Percentiles rank a stretch among this genome's conserved stretches.
Evolutionary conservation across 2,888 invertebrate genomes (phyloP).

Genomic region (Cryptus armator): DNA sequence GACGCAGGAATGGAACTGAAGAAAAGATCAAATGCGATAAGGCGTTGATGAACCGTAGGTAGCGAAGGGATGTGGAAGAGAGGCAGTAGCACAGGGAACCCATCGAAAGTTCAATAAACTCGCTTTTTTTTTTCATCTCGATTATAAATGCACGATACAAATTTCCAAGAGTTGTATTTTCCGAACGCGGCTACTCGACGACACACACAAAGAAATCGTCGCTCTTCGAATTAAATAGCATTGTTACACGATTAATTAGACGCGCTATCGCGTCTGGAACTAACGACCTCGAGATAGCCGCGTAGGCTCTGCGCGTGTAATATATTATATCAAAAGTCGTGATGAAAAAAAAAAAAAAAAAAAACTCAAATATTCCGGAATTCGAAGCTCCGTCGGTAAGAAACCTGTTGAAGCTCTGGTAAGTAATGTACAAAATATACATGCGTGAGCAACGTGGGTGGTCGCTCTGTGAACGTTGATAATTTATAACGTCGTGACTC

Average conservation of each 20-base stretch:
- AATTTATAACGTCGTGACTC: slow-evolving; percentile 35
- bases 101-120: slow-evolving; percentile 31
- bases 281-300: slow-evolving; percentile 8
- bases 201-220: slow-evolving; percentile 1
- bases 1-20: slow-evolving; percentile 8
- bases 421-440: slow-evolving; percentile 1
- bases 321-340: not conserved
- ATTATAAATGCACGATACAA: slow-evolving; percentile 39
- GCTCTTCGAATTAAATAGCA: slow-evolving; percentile 25
- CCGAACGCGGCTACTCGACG: not conserved
- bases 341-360: slow-evolving; percentile 3
- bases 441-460: slow-evolving; percentile 37
- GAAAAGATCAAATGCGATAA: slow-evolving; percentile 22
- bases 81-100: not conserved
- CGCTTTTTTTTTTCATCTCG: slow-evolving; percentile 40
- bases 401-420: slow-evolving; percentile 15
- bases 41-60: not conserved
- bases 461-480: slow-evolving; percentile 36
- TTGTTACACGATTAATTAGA: slow-evolving; percentile 53
- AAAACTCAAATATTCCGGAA: slow-evolving; percentile 10
- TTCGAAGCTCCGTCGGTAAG: not conserved
- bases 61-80: not conserved
- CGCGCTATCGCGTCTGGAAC: slow-evolving; percentile 40
- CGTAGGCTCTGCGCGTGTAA: not conserved
- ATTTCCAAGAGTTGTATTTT: slow-evolving; percentile 33